phyloP scores from a whole-genome alignment of 2,888 invertebrate genomes.

The Mythimna albipuncta region DNA sequence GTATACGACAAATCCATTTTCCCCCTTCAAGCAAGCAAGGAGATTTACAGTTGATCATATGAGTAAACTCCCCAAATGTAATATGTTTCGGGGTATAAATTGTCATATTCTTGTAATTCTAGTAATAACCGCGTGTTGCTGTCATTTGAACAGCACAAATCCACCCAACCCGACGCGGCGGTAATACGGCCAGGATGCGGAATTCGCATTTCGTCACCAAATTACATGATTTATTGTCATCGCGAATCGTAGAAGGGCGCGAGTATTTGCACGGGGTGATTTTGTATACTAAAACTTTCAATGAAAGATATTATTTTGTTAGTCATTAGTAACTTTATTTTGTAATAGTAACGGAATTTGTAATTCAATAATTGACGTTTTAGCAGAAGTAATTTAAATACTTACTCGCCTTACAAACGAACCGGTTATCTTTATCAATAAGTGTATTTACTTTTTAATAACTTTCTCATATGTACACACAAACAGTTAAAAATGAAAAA shows the following conservation, averaged over 20 bases:
- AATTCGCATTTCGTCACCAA: slow-evolving; percentile 84
- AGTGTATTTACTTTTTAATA: too few species aligned
- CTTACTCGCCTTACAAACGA: too few species aligned
- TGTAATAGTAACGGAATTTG: neutral
- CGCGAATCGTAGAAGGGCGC: slow-evolving; percentile 75
- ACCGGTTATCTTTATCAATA: too few species aligned
- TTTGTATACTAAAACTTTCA: slow-evolving; percentile 20
- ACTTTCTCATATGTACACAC: too few species aligned
- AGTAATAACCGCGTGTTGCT: slow-evolving; percentile 84
- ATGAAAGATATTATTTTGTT: too few species aligned
- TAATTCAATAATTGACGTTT: neutral
- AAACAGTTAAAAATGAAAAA: too few species aligned
- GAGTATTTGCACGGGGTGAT: slow-evolving; percentile 61
- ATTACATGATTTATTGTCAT: slow-evolving; percentile 90
- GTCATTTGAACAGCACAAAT: slow-evolving; percentile 83
- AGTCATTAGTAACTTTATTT: too few species aligned
- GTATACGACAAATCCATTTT: slow-evolving; percentile 68
- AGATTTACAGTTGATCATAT: slow-evolving; percentile 76
- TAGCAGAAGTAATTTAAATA: neutral
- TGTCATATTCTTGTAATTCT: slow-evolving; percentile 82
- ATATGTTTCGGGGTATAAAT: slow-evolving; percentile 82
- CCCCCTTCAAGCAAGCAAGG: slow-evolving; percentile 62
- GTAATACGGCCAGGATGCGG: slow-evolving; percentile 72
- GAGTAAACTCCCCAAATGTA: slow-evolving; percentile 77
- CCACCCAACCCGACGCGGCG: slow-evolving; percentile 71